Percentiles rank a stretch among this genome's conserved stretches.
phyloP scores from a whole-genome alignment of 2,888 invertebrate genomes.

The Macropis europaea region DNA sequence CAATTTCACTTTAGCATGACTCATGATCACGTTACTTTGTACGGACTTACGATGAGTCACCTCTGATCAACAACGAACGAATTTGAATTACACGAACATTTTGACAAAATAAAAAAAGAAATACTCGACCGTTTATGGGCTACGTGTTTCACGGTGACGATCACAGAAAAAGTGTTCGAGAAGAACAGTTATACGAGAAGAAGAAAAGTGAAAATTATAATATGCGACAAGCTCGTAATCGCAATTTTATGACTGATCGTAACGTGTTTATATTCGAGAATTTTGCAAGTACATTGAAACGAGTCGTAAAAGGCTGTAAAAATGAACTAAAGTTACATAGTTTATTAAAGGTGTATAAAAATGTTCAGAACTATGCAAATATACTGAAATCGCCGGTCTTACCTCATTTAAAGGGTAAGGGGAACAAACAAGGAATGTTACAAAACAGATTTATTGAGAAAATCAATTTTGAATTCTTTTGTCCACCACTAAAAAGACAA shows the following conservation, averaged over 20 bases:
- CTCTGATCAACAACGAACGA: conserved; percentile 15
- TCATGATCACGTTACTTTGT: conserved; percentile 42
- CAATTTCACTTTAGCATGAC: conserved; percentile 41
- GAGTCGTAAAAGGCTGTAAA: conserved; percentile 29
- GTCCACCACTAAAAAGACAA: too few species aligned
- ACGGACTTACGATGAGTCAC: conserved; percentile 36
- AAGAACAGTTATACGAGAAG: neutral
- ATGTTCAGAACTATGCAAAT: neutral
- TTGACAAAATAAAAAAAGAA: neutral
- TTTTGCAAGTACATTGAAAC: neutral
- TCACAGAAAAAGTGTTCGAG: neutral
- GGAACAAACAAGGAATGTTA: too few species aligned
- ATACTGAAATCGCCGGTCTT: neutral
- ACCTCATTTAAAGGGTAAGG: too few species aligned
- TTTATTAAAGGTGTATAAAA: neutral
- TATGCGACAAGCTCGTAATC: neutral
- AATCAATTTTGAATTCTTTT: too few species aligned
- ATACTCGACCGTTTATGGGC: neutral
- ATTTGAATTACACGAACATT: conserved; percentile 4
- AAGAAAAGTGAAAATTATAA: neutral
- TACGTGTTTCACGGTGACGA: neutral
- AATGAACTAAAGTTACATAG: conserved; percentile 16
- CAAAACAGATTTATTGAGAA: too few species aligned
- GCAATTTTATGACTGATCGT: conserved; percentile 39
- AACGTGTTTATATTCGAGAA: conserved; percentile 24